Evolutionary conservation across 2,888 invertebrate species (phyloP).

Genomic region (Tillus elongatus): DNA sequence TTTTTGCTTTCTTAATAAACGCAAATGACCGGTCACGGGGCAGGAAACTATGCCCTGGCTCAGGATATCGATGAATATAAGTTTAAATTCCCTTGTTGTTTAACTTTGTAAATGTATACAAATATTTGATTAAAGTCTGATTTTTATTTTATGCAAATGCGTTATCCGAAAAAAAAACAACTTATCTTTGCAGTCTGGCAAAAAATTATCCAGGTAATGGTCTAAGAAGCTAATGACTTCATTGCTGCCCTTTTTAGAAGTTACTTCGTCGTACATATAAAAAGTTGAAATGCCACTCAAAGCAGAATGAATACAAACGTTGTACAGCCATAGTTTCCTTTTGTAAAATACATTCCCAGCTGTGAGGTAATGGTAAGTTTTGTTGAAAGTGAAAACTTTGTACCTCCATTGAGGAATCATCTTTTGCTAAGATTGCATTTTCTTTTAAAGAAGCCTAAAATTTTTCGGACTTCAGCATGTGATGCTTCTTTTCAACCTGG

Average conservation of each 20-base stretch:
- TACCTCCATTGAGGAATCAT: too few relatives aligned
- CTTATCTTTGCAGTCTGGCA: constrained; percentile 12
- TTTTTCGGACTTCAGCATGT: constrained; percentile 16
- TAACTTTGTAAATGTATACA: too few relatives aligned
- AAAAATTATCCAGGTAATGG: constrained; percentile 15
- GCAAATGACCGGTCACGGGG: constrained; percentile 17
- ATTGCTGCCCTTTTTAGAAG: too few relatives aligned
- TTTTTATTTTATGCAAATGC: too few relatives aligned
- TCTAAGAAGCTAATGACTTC: constrained; percentile 16
- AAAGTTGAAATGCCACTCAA: constrained; percentile 16
- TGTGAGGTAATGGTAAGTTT: constrained; percentile 20
- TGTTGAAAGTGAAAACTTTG: constrained; percentile 22
- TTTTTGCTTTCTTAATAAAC: constrained; percentile 15
- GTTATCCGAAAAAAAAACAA: constrained; percentile 20
- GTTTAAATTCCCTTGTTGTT: constrained; percentile 8
- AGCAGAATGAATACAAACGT: constrained; percentile 21
- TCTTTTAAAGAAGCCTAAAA: too few relatives aligned
- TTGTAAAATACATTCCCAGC: constrained; percentile 22
- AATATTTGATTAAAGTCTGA: too few relatives aligned
- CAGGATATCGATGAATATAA: constrained; percentile 8
- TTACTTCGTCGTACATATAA: constrained; percentile 18
- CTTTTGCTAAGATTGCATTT: too few relatives aligned
- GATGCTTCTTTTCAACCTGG: constrained; percentile 16
- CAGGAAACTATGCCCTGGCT: constrained; percentile 16
- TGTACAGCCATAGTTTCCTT: constrained; percentile 20